phyloP scores from a whole-genome alignment of 1,140 invertebrate genomes.

The Pectinophora gossypiella region DNA sequence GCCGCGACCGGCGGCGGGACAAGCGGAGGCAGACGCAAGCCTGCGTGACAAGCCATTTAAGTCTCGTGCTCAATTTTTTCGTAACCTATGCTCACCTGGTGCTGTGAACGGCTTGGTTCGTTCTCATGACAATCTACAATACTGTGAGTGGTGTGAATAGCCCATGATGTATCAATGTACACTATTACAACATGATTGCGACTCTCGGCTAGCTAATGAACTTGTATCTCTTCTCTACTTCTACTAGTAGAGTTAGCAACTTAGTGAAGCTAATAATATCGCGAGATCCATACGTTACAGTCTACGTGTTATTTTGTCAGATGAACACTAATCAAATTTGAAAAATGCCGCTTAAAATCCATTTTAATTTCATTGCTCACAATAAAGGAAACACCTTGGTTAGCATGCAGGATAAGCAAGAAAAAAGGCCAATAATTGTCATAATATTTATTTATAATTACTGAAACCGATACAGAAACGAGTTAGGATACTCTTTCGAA shows the following conservation, averaged over 20 bases:
- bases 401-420: slow-evolving; percentile 61
- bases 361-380: slow-evolving; percentile 5
- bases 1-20: too few relatives aligned
- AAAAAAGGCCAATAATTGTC: slow-evolving; percentile 59
- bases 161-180: too few relatives aligned
- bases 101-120: too few relatives aligned
- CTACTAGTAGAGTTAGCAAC: too few relatives aligned
- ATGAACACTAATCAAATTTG: not conserved
- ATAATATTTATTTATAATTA: slow-evolving; percentile 6
- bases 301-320: slow-evolving; percentile 13
- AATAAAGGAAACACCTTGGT: slow-evolving; percentile 18
- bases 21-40: not conserved
- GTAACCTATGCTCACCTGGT: not conserved
- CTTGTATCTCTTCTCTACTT: too few relatives aligned
- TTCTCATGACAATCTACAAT: not conserved
- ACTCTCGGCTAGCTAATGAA: not conserved
- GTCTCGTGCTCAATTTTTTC: not conserved
- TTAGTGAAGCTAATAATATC: too few relatives aligned
- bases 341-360: not conserved
- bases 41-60: not conserved
- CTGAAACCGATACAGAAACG: slow-evolving; percentile 1
- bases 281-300: too few relatives aligned
- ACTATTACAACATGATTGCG: not conserved
- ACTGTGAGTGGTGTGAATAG: slow-evolving; percentile 1
- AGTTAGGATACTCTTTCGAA: not conserved